Conservation (phyloP, 2,113 vertebrate species). For the Haemorhous mexicanus region DNA sequence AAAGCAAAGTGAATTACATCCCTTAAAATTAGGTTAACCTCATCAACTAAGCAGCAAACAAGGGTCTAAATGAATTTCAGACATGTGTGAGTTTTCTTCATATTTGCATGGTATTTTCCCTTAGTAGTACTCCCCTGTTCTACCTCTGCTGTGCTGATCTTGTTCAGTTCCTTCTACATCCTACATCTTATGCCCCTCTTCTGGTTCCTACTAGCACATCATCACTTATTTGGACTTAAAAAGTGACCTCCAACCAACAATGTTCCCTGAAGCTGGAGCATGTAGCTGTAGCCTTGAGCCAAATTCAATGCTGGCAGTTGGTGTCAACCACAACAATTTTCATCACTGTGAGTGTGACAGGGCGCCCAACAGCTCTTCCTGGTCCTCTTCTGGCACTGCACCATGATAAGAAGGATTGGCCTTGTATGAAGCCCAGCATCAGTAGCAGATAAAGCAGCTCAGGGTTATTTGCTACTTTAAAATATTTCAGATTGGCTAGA, state of each 20-base stretch:
- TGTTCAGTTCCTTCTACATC: not conserved
- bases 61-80: not conserved
- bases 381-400: not conserved
- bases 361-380: not conserved
- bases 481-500: not conserved
- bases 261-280: not conserved
- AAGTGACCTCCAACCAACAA: not conserved
- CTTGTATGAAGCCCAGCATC: not conserved
- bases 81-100: not conserved
- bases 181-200: not conserved
- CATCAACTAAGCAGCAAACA: not conserved
- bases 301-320: not conserved
- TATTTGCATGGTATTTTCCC: not conserved
- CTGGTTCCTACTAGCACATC: not conserved
- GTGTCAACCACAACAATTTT: not conserved
- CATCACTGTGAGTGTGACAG: not conserved
- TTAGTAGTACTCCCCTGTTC: not conserved
- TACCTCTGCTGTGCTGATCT: not conserved
- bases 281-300: fast-evolving
- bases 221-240: not conserved
- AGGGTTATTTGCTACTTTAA: not conserved
- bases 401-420: not conserved
- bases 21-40: not conserved
- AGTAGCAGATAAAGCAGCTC: not conserved
- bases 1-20: not conserved